Evolutionary conservation across 2,113 vertebrate species (phyloP).

Genomic region (Morone saxatilis): DNA sequence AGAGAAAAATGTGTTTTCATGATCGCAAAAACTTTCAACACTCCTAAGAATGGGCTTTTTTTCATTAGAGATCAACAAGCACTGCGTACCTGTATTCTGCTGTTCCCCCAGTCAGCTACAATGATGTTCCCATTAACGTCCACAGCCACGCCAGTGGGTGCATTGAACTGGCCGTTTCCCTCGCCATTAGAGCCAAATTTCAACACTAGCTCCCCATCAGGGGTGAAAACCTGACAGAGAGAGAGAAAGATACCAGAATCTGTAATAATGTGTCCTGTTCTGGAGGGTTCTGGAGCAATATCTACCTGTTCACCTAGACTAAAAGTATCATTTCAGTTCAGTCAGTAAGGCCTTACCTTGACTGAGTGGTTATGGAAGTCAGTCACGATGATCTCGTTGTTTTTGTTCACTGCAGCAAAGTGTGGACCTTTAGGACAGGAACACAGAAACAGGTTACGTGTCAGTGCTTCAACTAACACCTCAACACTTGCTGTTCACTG

Average conservation of each 20-base stretch:
- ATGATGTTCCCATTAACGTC: slow-evolving; percentile 97
- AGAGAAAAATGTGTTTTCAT: neutral
- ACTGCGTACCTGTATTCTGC: slow-evolving; percentile 92
- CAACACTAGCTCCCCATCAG: slow-evolving; percentile 94
- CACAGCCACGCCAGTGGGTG: slow-evolving; percentile 96
- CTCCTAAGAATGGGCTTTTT: neutral
- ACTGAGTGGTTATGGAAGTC: slow-evolving; percentile 99
- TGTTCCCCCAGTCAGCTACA: slow-evolving; percentile 98
- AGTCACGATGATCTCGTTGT: slow-evolving; percentile 98
- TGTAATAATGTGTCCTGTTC: neutral
- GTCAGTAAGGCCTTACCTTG: slow-evolving; percentile 85
- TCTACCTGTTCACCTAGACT: neutral
- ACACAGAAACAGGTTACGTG: neutral
- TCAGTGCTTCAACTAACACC: accelerated
- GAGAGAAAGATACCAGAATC: neutral
- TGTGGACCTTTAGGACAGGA: slow-evolving; percentile 88
- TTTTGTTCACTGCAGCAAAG: slow-evolving; percentile 96
- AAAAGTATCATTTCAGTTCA: no score
- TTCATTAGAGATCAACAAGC: neutral
- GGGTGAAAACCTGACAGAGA: slow-evolving; percentile 90
- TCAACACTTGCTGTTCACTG: neutral
- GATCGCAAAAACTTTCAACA: neutral
- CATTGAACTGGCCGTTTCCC: slow-evolving; percentile 98
- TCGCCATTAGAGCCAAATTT: slow-evolving; percentile 98
- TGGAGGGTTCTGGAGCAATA: neutral